A percentile compares a stretch with the other conserved stretches of the same genome.
Evolutionary conservation across 1,140 invertebrate genomes (phyloP).

Genomic region (Phocides pigmalion): DNA sequence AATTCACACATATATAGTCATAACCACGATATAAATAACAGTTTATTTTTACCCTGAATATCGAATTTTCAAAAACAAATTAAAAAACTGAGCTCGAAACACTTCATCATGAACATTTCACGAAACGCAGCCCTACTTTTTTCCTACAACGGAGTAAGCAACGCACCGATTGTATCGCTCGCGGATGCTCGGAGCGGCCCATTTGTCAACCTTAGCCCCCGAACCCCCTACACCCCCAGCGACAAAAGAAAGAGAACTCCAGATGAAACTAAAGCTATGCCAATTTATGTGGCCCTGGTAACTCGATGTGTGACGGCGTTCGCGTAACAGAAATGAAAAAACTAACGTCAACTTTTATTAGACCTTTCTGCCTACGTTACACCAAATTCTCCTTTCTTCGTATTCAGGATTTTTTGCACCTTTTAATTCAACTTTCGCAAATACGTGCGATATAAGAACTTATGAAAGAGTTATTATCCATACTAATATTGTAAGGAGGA

Average conservation of each 20-base stretch:
- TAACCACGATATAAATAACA: no score
- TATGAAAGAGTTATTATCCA: no score
- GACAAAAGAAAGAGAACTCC: slow-evolving; percentile 72
- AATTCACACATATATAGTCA: no score
- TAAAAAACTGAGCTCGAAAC: not conserved
- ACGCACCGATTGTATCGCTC: slow-evolving; percentile 82
- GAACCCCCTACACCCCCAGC: slow-evolving; percentile 38
- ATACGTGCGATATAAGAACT: no score
- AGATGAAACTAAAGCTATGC: slow-evolving; percentile 73
- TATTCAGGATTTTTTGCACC: not conserved
- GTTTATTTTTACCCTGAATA: no score
- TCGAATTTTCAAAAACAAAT: not conserved
- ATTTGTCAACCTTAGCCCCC: slow-evolving; percentile 79
- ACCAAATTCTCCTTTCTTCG: not conserved
- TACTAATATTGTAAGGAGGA: no score
- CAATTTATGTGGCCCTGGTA: slow-evolving; percentile 67
- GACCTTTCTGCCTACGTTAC: slow-evolving; percentile 10
- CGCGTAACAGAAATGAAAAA: slow-evolving; percentile 33
- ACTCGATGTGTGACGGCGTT: slow-evolving; percentile 31
- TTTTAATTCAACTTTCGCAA: no score
- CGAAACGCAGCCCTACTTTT: slow-evolving; percentile 64
- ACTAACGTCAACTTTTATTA: slow-evolving; percentile 35
- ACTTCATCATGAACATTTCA: slow-evolving; percentile 23
- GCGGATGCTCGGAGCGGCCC: slow-evolving; percentile 80
- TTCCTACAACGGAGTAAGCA: slow-evolving; percentile 77